Percentiles rank a stretch among this genome's conserved stretches.
Evolutionary conservation across 2,113 vertebrate genomes (phyloP).

Genomic region (Urocitellus parryii): DNA sequence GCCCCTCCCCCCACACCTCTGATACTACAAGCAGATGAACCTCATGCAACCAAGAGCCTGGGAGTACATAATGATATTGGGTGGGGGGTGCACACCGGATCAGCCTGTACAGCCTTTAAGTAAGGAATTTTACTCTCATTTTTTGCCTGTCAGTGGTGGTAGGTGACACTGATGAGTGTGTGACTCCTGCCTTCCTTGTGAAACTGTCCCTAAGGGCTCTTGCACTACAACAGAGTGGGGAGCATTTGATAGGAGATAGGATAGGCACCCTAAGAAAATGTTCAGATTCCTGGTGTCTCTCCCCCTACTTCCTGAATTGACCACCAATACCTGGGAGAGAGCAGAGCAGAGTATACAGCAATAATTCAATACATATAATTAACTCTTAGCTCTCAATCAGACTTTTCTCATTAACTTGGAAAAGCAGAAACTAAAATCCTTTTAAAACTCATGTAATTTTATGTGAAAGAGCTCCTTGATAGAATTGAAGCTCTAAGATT

Average conservation of each 20-base stretch:
- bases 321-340: background rate
- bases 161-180: background rate
- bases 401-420: slow-evolving; percentile 71
- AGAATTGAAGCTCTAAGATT: background rate
- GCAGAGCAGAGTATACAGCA: background rate
- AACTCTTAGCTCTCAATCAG: slow-evolving; percentile 69
- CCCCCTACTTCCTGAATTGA: slow-evolving; percentile 72
- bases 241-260: background rate
- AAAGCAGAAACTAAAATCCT: background rate
- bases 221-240: background rate
- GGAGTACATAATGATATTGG: background rate
- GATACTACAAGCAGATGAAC: too few species aligned
- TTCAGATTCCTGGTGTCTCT: background rate
- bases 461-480: background rate
- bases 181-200: background rate
- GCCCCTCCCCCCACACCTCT: too few species aligned
- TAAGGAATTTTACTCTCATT: background rate
- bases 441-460: background rate
- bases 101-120: background rate
- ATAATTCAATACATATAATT: background rate
- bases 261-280: background rate
- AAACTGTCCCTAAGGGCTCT: background rate
- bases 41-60: too few species aligned
- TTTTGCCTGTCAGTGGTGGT: background rate
- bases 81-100: too few species aligned